Evolutionary conservation across 1,140 invertebrate genomes (phyloP).

Genomic region (Tribolium madens): DNA sequence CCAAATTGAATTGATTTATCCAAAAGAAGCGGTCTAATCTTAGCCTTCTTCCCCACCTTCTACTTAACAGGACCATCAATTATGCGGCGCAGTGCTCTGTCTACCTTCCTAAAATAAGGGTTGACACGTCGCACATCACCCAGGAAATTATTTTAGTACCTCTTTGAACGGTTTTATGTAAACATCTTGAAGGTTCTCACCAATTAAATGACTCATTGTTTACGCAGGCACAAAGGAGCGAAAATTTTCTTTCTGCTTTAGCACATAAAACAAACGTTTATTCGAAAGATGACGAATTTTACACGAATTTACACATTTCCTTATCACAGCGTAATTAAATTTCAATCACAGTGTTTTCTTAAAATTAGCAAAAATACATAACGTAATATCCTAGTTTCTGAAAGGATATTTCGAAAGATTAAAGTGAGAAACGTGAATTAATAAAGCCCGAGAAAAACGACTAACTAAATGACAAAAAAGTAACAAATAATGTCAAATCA

Average conservation of each 20-base stretch:
- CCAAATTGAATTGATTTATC: slow-evolving; percentile 38
- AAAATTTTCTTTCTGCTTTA: slow-evolving; percentile 17
- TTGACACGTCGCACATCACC: slow-evolving; percentile 43
- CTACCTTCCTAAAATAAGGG: slow-evolving; percentile 39
- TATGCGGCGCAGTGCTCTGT: slow-evolving; percentile 33
- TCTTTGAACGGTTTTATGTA: slow-evolving; percentile 42
- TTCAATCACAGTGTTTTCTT: not conserved
- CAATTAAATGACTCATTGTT: slow-evolving; percentile 41
- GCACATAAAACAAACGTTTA: slow-evolving; percentile 10
- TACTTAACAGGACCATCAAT: slow-evolving; percentile 43
- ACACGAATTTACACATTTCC: not conserved
- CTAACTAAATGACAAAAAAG: too few species aligned
- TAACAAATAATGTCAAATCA: too few species aligned
- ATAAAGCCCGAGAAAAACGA: too few species aligned
- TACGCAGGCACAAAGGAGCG: slow-evolving; percentile 29
- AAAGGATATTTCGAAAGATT: not conserved
- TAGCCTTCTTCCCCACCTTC: slow-evolving; percentile 19
- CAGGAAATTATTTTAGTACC: slow-evolving; percentile 42
- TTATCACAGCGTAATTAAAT: not conserved
- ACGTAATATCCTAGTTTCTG: not conserved
- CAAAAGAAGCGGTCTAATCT: slow-evolving; percentile 38
- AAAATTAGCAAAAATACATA: not conserved
- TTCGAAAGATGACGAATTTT: slow-evolving; percentile 18
- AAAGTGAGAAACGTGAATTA: not conserved
- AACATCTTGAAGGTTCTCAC: slow-evolving; percentile 42